Base-by-base conservation (phyloP, 2,888 invertebrate species). In the Chrysopilus asiliformis region DNA sequence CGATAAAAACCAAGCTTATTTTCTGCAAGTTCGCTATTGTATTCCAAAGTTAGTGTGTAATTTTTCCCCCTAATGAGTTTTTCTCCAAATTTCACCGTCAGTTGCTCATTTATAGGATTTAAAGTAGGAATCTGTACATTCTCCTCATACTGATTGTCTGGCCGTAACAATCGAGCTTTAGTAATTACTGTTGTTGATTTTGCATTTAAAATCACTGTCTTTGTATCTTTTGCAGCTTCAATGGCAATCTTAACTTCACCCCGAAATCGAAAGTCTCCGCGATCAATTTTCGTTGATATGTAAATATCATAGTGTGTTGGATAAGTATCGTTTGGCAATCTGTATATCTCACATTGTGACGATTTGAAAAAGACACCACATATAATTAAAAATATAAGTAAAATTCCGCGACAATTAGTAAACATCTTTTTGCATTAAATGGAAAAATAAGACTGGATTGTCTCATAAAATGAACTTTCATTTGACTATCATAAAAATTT, bases 1-100 rank as follows among this genome's bases (percentile, higher is more conserved):
- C 69, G 53, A 41, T 74, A 74, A 30, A 79, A 68, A 14, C 78
- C 78, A 32, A 70, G 68, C 58, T 76, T 66, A 39, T 74, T 70
- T 12, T 64, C 64, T 25, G 70, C 69, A 15, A 74, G 68, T 4
- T 55, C 54, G 0, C 71, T 76, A 0, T 49, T 50, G 47, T 72
- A 81, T 1, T 56, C 48, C 38, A 78, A 72, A 25, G 57, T 52
- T 1, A 75, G 45, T 0, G 49, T 51, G 39, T 75, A 69, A 0
- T 57, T 54, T 24, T 25, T 8, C 9, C 26, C 31, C 1, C 14
- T 13, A 4, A 12, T 20, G 5, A 46, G 25, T 8, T 13, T 3
- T 4, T 20, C 16, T 8, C 3, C 4, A 13, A 40, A 8, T 13
- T 15, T 4, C 2, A 43, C 30, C 8, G 32, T 33, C 6, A 38